A percentile compares a stretch with the other conserved stretches of the same genome.
phyloP scores from a whole-genome alignment of 2,797 vertebrate genomes.

The Poeciliopsis turneri region DNA sequence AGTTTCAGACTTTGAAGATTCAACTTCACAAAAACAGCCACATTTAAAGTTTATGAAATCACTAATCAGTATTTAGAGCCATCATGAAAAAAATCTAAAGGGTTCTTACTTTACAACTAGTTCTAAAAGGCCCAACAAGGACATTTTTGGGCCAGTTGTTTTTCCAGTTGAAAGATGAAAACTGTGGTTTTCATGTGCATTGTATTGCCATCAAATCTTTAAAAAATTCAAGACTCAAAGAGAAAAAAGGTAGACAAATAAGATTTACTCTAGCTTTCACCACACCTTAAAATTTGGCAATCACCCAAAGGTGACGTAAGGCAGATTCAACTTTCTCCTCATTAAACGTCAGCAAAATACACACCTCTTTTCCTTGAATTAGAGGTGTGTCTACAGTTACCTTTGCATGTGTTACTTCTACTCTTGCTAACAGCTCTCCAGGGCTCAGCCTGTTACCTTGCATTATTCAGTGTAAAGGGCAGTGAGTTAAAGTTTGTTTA shows the following conservation, averaged over 20 bases:
- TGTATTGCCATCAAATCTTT: not conserved
- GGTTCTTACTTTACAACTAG: not conserved
- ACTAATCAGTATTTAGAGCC: not conserved
- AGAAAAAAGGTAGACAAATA: not conserved
- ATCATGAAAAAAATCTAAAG: not conserved
- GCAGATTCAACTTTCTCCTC: not conserved
- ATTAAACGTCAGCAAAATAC: not conserved
- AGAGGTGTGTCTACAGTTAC: not conserved
- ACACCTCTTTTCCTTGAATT: too few species aligned
- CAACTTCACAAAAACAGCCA: too few species aligned
- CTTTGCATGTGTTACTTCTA: not conserved
- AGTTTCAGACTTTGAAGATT: too few species aligned
- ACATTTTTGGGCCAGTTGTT: not conserved
- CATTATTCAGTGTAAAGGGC: not conserved
- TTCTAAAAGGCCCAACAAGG: not conserved
- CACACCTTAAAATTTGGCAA: not conserved
- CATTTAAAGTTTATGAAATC: not conserved
- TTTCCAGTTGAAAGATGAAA: not conserved
- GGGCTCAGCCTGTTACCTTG: not conserved
- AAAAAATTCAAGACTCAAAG: not conserved
- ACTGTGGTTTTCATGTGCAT: not conserved
- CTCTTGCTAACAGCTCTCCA: not conserved
- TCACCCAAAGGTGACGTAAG: not conserved
- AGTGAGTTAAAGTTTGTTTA: slow-evolving; percentile 18
- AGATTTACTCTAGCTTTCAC: not conserved